Conservation (phyloP, 2,888 invertebrate genomes). For the Pheosia tremula region DNA sequence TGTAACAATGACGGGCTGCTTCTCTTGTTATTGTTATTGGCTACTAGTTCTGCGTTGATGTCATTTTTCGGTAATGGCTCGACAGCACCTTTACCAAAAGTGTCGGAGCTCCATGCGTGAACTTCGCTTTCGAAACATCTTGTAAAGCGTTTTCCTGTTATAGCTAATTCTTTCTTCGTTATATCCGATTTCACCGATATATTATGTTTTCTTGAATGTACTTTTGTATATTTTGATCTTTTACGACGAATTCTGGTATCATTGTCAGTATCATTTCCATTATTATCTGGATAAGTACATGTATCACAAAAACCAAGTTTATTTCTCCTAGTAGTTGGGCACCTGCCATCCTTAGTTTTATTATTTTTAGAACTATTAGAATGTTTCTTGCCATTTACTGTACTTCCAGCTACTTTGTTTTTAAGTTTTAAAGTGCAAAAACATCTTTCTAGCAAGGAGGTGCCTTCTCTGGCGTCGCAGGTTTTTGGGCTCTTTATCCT, state of each 20-base stretch:
- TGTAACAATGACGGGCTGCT: neutral
- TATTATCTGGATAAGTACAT: neutral
- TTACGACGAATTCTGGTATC: neutral
- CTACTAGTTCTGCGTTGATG: neutral
- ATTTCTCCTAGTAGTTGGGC: neutral
- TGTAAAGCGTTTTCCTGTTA: neutral
- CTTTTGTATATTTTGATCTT: neutral
- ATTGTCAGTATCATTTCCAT: neutral
- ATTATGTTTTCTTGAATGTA: neutral
- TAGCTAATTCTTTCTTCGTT: neutral
- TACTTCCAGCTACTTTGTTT: neutral
- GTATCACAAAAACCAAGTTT: neutral
- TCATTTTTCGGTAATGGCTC: neutral
- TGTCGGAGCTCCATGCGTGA: neutral
- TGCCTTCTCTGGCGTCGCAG: neutral
- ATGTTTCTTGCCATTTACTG: neutral
- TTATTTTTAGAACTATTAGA: neutral
- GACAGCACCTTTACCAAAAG: neutral
- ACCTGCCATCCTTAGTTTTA: neutral
- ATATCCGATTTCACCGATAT: neutral
- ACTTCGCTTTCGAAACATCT: neutral
- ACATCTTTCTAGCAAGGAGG: slow-evolving; percentile 5
- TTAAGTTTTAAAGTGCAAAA: slow-evolving; percentile 6
- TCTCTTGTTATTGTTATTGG: neutral
- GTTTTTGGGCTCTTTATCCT: neutral